Base-by-base conservation (phyloP, 2,113 vertebrate species). In the Heterotilapia buettikoferi region DNA sequence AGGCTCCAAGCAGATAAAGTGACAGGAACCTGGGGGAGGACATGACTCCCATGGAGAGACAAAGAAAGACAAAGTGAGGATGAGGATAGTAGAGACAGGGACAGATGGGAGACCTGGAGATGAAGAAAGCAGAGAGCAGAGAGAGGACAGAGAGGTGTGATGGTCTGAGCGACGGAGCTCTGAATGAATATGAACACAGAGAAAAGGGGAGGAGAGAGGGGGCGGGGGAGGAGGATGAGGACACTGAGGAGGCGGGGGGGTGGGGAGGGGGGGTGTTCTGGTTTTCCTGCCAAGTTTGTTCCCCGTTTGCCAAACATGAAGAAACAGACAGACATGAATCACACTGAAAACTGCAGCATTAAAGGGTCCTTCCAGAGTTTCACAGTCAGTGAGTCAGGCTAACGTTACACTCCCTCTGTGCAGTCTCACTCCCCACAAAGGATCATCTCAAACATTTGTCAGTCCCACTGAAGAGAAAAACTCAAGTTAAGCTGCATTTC, bases 241-340 rank as follows among this genome's bases (percentile, higher is more conserved):
- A 16, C 3, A 8, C 4, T 26, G 9, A 6, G 7, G 3, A 10
- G 9, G 19, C 11, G 16, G 10, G 16, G 2, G 2, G 9, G 5
- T n/a, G n/a, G n/a, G n/a, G n/a, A n/a, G 3, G 3, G 14, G 38
- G 40, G 8, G 1, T 6, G 73, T 7, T 83, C 53, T 86, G 68
- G 57, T 83, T 85, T 89, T 82, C 86, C 89, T 94, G 91, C 93
- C 93, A 92, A 92, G 90, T 85, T 89, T 88, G 47, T 85, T 87
- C 85, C 53, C 45, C 2, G 3, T 26, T 33, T 85, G 80, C 78
- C 78, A 87, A 90, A 89, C 80, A 66, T 11, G 71, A 84, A 40
- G 7, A 80, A 76, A 84, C 52, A 92, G 24, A 81, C 84, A 84
- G 13, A 66, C 21, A 31, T 52, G 24, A 26, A 53, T 40, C 21